A percentile compares a stretch with the other conserved stretches of the same genome.
These are phyloP conservation scores for Aradus depressus DNA, from an alignment of 2,888 invertebrate genomes.

Conservation along the genomic window DNA sequence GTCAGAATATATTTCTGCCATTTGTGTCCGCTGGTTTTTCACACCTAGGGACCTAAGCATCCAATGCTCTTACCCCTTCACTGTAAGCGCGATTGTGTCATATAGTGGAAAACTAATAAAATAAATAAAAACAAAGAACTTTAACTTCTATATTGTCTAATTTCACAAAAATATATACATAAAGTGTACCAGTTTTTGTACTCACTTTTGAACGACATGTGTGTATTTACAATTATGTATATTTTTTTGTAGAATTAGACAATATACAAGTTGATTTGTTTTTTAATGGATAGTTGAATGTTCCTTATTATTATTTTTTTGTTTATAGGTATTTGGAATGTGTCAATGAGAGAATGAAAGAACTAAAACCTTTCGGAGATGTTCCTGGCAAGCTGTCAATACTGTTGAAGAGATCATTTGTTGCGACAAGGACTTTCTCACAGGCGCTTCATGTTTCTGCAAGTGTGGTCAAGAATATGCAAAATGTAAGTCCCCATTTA, in stretches of 20 bases:
- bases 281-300: neutral
- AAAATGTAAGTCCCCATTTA: conserved; percentile 45
- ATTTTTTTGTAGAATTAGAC: neutral
- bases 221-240: too few species aligned
- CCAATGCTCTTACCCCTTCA: too few species aligned
- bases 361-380: conserved; percentile 89
- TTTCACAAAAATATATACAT: too few species aligned
- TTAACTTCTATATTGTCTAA: too few species aligned
- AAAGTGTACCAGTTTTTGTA: too few species aligned
- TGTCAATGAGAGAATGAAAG: conserved; percentile 83
- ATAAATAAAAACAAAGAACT: too few species aligned
- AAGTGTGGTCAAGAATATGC: conserved; percentile 66
- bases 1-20: too few species aligned
- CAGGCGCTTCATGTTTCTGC: conserved; percentile 75
- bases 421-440: conserved; percentile 87
- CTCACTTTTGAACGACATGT: too few species aligned
- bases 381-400: conserved; percentile 82
- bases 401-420: conserved; percentile 84
- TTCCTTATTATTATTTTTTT: conserved; percentile 9
- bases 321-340: conserved; percentile 63
- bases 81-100: too few species aligned
- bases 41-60: too few species aligned
- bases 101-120: too few species aligned
- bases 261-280: neutral
- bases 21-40: too few species aligned